Evolutionary conservation across 2,888 invertebrate genomes (phyloP).

Genomic region (Nowickia ferox): DNA sequence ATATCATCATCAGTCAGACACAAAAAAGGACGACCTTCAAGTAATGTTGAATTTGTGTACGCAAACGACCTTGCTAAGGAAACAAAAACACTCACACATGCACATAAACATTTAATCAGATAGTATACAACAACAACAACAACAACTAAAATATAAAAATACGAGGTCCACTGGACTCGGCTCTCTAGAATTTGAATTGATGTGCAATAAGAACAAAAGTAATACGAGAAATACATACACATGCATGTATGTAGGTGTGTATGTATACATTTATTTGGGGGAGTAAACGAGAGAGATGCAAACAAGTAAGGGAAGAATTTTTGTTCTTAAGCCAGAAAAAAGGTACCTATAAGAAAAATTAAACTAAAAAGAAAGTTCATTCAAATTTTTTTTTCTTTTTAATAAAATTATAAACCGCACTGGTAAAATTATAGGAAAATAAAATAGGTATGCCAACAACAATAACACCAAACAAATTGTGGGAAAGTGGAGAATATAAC

Average conservation of each 20-base stretch:
- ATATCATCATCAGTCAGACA: constrained; percentile 65
- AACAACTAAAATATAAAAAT: constrained; percentile 11
- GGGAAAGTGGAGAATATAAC: background rate
- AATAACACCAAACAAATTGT: background rate
- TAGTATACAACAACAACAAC: background rate
- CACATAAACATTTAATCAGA: constrained; percentile 26
- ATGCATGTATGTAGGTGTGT: too few species aligned
- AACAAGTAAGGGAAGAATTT: constrained; percentile 58
- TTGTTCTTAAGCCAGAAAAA: constrained; percentile 13
- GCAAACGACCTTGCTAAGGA: constrained; percentile 83
- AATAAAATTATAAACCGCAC: constrained; percentile 6
- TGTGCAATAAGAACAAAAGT: constrained; percentile 40
- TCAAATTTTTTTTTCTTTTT: constrained; percentile 6
- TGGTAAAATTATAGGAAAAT: background rate
- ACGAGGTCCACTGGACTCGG: constrained; percentile 24
- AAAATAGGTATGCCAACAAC: background rate
- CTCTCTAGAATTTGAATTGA: constrained; percentile 36
- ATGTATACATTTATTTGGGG: background rate
- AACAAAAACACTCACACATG: constrained; percentile 75
- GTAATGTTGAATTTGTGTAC: constrained; percentile 83
- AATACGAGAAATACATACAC: too few species aligned
- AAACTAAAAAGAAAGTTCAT: constrained; percentile 14
- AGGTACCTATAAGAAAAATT: background rate
- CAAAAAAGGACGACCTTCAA: constrained; percentile 83
- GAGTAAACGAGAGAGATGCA: constrained; percentile 21